Evolutionary conservation across 2,888 invertebrate species (phyloP).

Genomic region (Rhamnusium bicolor): DNA sequence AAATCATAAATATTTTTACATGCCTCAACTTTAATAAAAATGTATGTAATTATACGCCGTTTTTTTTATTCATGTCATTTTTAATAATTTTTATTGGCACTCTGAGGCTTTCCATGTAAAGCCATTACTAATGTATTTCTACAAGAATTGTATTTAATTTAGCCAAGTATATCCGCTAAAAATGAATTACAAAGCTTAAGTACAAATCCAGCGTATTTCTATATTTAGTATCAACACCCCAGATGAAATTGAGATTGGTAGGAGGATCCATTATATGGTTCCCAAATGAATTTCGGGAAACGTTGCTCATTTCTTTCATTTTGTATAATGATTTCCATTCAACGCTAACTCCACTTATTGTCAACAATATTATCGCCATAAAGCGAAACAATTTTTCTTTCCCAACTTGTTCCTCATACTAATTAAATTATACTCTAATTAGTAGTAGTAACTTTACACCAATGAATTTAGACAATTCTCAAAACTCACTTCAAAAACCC

Average conservation of each 20-base stretch:
- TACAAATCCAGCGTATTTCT: neutral
- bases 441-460: neutral
- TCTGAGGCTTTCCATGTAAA: neutral
- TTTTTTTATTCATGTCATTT: neutral
- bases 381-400: constrained; percentile 8
- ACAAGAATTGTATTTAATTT: neutral
- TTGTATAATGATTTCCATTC: neutral
- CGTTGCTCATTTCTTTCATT: neutral
- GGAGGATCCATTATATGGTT: constrained; percentile 6
- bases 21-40: neutral
- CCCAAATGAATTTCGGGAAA: constrained; percentile 16
- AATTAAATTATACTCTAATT: constrained; percentile 25
- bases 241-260: constrained; percentile 18
- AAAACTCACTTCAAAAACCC: constrained; percentile 20
- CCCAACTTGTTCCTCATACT: constrained; percentile 1
- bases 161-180: neutral
- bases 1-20: neutral
- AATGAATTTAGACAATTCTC: constrained; percentile 13
- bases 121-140: neutral
- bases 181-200: neutral
- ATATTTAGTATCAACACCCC: constrained; percentile 17
- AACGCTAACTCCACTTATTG: neutral
- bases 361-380: neutral
- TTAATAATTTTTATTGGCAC: neutral
- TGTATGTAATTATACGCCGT: neutral